These are phyloP conservation scores for Cardiocondyla obscurior DNA, from an alignment of 1,140 invertebrate genomes.

Conservation along the genomic window DNA sequence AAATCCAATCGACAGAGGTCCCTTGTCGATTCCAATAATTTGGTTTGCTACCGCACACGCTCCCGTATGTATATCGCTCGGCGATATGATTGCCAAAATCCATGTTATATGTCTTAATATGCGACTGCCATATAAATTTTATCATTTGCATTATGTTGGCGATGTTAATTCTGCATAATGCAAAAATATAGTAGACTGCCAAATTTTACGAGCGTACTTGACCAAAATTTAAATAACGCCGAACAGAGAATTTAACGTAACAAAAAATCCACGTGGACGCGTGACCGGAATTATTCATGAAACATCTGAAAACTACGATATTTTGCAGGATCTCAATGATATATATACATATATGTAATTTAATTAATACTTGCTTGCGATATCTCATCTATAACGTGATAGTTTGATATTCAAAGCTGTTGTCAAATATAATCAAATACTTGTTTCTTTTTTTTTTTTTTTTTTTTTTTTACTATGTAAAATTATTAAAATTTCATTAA, in stretches of 20 bases:
- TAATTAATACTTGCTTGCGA: conserved; percentile 8
- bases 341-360: too few relatives aligned
- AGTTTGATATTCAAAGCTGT: conserved; percentile 24
- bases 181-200: neutral
- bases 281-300: neutral
- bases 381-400: neutral
- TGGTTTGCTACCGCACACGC: conserved; percentile 55
- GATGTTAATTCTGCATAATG: neutral
- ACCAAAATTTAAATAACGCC: neutral
- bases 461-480: neutral
- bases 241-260: neutral
- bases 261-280: neutral
- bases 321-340: neutral
- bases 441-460: neutral
- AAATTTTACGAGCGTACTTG: neutral
- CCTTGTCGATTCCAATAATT: conserved; percentile 69
- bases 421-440: neutral
- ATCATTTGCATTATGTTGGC: neutral
- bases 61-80: conserved; percentile 10
- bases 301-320: neutral
- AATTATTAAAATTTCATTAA: conserved; percentile 26
- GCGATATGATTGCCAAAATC: conserved; percentile 20
- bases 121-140: neutral
- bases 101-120: conserved; percentile 22
- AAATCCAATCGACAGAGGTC: conserved; percentile 56